phyloP scores from a whole-genome alignment of 2,797 vertebrate genomes.

The Channa striata region DNA sequence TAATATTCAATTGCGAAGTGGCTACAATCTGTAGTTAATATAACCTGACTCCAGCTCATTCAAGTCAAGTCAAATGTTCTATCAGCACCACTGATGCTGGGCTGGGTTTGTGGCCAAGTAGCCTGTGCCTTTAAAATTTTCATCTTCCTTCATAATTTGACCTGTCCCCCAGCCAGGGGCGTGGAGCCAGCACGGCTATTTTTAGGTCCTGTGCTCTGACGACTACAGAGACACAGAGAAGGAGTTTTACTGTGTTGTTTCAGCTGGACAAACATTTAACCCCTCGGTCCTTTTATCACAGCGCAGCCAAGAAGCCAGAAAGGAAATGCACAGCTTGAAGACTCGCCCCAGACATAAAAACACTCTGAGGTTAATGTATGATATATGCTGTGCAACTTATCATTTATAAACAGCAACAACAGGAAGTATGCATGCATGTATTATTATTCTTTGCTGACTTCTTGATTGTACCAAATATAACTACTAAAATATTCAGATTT shows the following conservation, averaged over 20 bases:
- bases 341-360: conserved; percentile 54
- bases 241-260: conserved; percentile 84
- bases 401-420: conserved; percentile 37
- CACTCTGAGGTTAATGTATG: conserved; percentile 29
- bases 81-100: conserved; percentile 76
- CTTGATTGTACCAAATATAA: background rate
- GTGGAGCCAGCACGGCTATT: conserved; percentile 93
- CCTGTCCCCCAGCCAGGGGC: conserved; percentile 95
- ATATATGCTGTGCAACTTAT: conserved; percentile 34
- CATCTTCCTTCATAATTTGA: conserved; percentile 94
- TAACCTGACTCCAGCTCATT: conserved; percentile 62
- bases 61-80: conserved; percentile 77
- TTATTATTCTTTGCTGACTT: conserved; percentile 1
- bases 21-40: conserved; percentile 47
- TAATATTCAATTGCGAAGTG: conserved; percentile 40
- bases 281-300: conserved; percentile 76
- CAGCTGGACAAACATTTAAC: conserved; percentile 84
- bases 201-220: conserved; percentile 91
- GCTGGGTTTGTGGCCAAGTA: conserved; percentile 76
- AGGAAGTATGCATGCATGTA: background rate
- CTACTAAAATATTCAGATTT: background rate
- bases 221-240: conserved; percentile 77
- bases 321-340: conserved; percentile 68
- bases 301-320: conserved; percentile 57
- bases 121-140: conserved; percentile 87